Evolutionary conservation across 2,797 vertebrate species (phyloP), one percentile per base, ranked within the genome.

Genomic region (Myotis vivesi): DNA sequence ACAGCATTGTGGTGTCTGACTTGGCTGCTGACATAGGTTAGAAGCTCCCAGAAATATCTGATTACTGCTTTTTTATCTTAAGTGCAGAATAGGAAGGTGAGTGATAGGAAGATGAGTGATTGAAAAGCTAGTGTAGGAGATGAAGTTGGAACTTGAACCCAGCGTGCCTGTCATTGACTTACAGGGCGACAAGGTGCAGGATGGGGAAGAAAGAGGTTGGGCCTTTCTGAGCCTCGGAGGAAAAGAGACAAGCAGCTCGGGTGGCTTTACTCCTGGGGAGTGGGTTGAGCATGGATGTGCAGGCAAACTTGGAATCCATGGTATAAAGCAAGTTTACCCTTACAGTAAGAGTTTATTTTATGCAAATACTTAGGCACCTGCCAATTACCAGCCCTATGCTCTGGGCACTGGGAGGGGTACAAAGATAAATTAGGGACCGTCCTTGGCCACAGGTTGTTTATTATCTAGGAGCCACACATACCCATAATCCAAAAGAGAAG

Each of bases 381-480:
- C 80, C 53, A 57, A 33, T 23, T 33, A 20, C 66, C 44, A 86
- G 53, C 75, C 53, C 33, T 55, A 1, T 89, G 93, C 68, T 62
- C 1, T 81, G 23, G 33, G 57, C 25, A 4, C 23, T n/a, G 22
- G 36, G 62, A 87, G 84, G 62, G 46, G 22, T 68, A 73, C 51
- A 71, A 62, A 92, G 92, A 73, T 69, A 88, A 73, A 49, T 77
- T 59, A 89, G 71, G 89, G 82, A 81, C 16, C 10, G 46, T 55
- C 51, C 49, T 73, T 85, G 84, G 87, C 75, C 30, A 23, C 71
- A 28, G 83, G 46, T 44, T 97, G 22, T 87, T 96, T 80, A 92
- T 92, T 89, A 64, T 77, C 55, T 62, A 41, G 86, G 44, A 36
- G 38, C 94, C 92, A 79, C 53, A 92, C 57, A 77, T 57, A 57